A percentile compares a stretch with the other conserved stretches of the same genome.
These are phyloP conservation scores for Leptestheria dahalacensis DNA, from an alignment of 1,140 invertebrate species.

Conservation along the genomic window DNA sequence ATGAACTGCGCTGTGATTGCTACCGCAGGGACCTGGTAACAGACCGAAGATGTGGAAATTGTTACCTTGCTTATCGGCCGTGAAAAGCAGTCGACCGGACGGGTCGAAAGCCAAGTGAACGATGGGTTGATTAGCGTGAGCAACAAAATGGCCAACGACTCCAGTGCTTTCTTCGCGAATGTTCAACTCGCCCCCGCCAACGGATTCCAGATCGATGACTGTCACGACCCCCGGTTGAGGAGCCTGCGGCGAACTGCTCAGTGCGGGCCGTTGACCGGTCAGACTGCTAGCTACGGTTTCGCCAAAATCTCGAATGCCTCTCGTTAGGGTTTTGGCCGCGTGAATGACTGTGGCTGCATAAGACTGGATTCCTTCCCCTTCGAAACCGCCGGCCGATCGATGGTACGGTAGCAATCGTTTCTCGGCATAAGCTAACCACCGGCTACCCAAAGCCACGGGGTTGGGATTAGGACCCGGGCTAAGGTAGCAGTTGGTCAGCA, in stretches of 20 bases:
- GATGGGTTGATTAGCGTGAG: slow-evolving; percentile 72
- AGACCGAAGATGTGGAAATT: slow-evolving; percentile 92
- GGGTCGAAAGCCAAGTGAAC: slow-evolving; percentile 82
- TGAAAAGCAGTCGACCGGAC: slow-evolving; percentile 78
- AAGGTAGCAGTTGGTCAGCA: slow-evolving; percentile 76
- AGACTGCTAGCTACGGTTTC: slow-evolving; percentile 83
- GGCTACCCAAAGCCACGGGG: slow-evolving; percentile 66
- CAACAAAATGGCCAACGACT: slow-evolving; percentile 84
- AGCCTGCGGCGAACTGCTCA: neutral
- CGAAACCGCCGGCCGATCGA: slow-evolving; percentile 67
- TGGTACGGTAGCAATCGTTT: slow-evolving; percentile 62
- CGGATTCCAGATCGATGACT: slow-evolving; percentile 34
- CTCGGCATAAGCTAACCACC: slow-evolving; percentile 61
- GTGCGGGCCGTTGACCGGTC: slow-evolving; percentile 41
- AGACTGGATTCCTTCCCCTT: slow-evolving; percentile 55
- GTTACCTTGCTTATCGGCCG: slow-evolving; percentile 83
- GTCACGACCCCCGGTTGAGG: slow-evolving; percentile 39
- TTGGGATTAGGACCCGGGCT: slow-evolving; percentile 70
- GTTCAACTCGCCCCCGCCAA: slow-evolving; percentile 22
- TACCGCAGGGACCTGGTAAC: slow-evolving; percentile 77
- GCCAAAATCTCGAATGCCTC: slow-evolving; percentile 71
- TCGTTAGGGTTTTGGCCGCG: slow-evolving; percentile 79
- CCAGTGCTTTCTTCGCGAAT: slow-evolving; percentile 38
- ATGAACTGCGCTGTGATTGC: slow-evolving; percentile 77
- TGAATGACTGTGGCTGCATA: slow-evolving; percentile 90